Conservation (phyloP, 2,113 vertebrate species). For the Pelvicachromis taeniatus region DNA sequence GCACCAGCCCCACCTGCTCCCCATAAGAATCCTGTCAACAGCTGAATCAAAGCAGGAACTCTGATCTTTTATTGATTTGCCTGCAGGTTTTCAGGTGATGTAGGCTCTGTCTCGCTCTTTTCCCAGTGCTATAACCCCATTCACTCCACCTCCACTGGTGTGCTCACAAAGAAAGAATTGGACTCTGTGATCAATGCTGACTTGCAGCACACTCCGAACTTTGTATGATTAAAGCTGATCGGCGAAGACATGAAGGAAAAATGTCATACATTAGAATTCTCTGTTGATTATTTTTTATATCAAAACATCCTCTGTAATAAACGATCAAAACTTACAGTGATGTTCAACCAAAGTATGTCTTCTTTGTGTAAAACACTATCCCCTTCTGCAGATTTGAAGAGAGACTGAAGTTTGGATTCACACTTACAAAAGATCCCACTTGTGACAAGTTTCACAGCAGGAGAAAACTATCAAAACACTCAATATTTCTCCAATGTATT, state of each 20-base stretch:
- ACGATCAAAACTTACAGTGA: not conserved
- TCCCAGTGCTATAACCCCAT: not conserved
- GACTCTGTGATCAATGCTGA: not conserved
- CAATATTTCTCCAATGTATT: not conserved
- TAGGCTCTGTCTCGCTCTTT: not conserved
- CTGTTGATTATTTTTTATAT: not conserved
- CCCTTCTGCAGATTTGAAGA: not conserved
- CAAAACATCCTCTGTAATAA: not conserved
- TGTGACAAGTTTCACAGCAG: not conserved
- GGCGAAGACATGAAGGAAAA: not conserved
- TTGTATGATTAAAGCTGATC: not conserved
- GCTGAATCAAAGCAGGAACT: not conserved
- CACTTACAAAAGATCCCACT: not conserved
- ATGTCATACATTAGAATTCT: not conserved
- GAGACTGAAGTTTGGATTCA: not conserved
- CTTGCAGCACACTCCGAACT: not conserved
- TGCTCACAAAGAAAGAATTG: not conserved
- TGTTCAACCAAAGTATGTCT: not conserved
- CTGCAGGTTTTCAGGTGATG: not conserved
- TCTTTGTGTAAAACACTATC: not conserved
- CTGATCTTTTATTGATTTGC: slow-evolving; percentile 6
- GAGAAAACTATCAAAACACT: not conserved
- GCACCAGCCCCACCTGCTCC: not conserved
- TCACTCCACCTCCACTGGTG: not conserved
- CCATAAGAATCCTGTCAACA: not conserved